A percentile compares a stretch with the other conserved stretches of the same genome.
These are phyloP conservation scores for Galeopterus variegatus DNA, from an alignment of 2,113 vertebrate species.

Conservation along the genomic window DNA sequence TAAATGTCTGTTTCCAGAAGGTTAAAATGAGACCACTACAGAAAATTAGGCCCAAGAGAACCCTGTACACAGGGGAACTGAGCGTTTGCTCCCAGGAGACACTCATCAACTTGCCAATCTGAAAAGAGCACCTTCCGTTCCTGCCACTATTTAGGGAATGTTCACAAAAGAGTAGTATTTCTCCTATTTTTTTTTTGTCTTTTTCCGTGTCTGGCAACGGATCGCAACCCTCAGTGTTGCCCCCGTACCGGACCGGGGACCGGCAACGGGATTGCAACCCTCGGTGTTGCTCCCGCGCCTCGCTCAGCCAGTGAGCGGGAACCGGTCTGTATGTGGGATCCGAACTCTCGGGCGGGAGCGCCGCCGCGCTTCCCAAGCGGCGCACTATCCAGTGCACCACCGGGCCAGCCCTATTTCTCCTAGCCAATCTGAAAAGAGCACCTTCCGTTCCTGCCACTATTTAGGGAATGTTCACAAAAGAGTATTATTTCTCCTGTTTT, in stretches of 20 bases:
- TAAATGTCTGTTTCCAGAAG: not conserved
- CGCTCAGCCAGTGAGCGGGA: no score
- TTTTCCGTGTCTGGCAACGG: no score
- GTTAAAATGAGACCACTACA: not conserved
- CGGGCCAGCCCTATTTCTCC: no score
- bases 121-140: not conserved
- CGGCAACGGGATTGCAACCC: no score
- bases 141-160: not conserved
- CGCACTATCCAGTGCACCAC: no score
- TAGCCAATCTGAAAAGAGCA: not conserved
- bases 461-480: not conserved
- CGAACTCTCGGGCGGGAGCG: no score
- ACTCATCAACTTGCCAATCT: not conserved
- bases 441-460: not conserved
- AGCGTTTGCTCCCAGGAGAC: not conserved
- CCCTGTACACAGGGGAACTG: not conserved
- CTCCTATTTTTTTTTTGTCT: not conserved
- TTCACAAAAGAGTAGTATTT: not conserved
- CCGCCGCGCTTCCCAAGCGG: no score
- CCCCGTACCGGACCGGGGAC: no score
- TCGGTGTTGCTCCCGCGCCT: no score
- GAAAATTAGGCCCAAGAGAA: not conserved
- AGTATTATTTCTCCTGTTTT: not conserved
- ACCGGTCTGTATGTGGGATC: no score
- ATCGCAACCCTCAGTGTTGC: no score